Evolutionary conservation across 1,140 invertebrate species (phyloP), one percentile per base, ranked within the genome.

Genomic region (Chrysoperla carnea): DNA sequence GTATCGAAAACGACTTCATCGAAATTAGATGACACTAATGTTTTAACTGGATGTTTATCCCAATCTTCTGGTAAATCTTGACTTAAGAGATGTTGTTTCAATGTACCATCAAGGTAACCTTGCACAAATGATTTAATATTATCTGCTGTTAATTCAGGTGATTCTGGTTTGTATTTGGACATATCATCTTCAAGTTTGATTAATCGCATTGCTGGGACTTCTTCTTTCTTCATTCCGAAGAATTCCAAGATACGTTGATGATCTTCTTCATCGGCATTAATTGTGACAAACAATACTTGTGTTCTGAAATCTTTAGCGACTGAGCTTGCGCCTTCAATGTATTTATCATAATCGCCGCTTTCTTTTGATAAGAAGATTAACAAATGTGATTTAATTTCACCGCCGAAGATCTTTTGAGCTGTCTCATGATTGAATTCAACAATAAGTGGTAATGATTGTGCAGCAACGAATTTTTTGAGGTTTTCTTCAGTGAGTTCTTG

Each of bases 361-460:
- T 84, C 76, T 66, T 95, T 92, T 55, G 86, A 91, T 37, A 96
- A 67, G 73, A 99, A 99, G 40, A 99, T 59, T 38, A 99, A 71
- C 45, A 97, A 73, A 61, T 99, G 96, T 49, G 78, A 86, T 67
- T 97, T 97, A 60, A 99, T 87, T 43, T 94, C 86, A 50, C 95
- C 95, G 51, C 90, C 89, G 61, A 99, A 99, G 60, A 99, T 95
- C 64, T 97, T 97, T 50, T 84, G 79, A 6, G 92, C 95, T 29
- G 88, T 95, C 62, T 95, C 86, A 52, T 95, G 92, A 50, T 90
- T 97, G 70, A 99, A 99, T 62, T 99, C 94, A 41, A 96, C 83
- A 51, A 99, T 79, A 37, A 94, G 64, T 39, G 96, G 94, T 54
- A 99, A 66, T 44, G 85, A 78, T 56, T 97, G 81, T 12, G 77